A percentile compares a stretch with the other conserved stretches of the same genome.
phyloP scores from a whole-genome alignment of 2,113 vertebrate genomes.

The Catharus bicknelli region DNA sequence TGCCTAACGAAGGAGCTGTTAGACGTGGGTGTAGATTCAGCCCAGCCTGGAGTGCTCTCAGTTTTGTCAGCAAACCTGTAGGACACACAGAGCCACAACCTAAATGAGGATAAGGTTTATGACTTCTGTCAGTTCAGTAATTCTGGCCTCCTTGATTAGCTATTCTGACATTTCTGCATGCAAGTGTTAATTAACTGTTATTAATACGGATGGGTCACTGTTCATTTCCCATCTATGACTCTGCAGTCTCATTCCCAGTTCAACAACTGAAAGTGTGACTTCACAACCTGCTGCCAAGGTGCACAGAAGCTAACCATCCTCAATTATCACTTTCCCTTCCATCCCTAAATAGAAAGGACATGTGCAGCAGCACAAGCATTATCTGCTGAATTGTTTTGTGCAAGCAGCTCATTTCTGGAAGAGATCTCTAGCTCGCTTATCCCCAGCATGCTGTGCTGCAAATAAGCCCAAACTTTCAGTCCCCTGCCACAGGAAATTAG shows the following conservation, averaged over 20 bases:
- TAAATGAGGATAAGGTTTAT: not conserved
- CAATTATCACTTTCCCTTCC: slow-evolving; percentile 36
- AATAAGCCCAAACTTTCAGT: not conserved
- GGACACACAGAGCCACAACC: not conserved
- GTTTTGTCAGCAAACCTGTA: not conserved
- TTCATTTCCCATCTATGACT: not conserved
- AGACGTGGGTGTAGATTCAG: not conserved
- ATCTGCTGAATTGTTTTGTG: not conserved
- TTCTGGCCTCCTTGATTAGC: not conserved
- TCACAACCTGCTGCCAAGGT: slow-evolving; percentile 1
- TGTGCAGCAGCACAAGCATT: not conserved
- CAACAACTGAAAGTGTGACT: not conserved
- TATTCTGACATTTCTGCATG: not conserved
- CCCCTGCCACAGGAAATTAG: not conserved
- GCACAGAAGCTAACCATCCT: not conserved
- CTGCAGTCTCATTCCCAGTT: not conserved
- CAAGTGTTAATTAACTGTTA: not conserved
- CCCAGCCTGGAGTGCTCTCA: not conserved
- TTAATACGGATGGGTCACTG: not conserved
- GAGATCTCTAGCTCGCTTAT: not conserved
- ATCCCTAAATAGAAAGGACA: slow-evolving; percentile 50
- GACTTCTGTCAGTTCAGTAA: not conserved
- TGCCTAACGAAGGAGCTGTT: not conserved
- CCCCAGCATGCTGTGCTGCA: not conserved
- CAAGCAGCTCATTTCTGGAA: slow-evolving; percentile 37